These are phyloP conservation scores for Scomber japonicus DNA, from an alignment of 2,113 vertebrate genomes.

Conservation along the genomic window DNA sequence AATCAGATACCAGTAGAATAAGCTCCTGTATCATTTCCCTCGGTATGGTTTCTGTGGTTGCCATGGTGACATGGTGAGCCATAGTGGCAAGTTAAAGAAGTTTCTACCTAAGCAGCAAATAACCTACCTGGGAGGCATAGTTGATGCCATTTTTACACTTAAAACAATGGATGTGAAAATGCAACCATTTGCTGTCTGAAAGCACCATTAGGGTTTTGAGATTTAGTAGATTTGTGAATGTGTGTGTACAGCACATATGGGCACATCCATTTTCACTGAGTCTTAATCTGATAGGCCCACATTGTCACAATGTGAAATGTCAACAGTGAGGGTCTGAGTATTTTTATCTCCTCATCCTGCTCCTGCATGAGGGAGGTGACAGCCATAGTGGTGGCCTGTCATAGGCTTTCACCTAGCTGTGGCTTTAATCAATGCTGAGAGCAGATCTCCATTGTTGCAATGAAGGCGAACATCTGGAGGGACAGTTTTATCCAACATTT, in stretches of 20 bases:
- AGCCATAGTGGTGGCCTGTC: constrained; percentile 57
- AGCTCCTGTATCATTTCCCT: too few species aligned
- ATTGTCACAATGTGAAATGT: constrained; percentile 42
- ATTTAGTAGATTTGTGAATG: neutral
- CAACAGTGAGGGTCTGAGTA: constrained; percentile 52
- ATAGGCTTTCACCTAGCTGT: constrained; percentile 47
- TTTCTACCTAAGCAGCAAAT: too few species aligned
- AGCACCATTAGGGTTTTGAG: neutral
- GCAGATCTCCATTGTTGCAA: constrained; percentile 26
- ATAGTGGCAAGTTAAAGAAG: too few species aligned
- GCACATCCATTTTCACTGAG: constrained; percentile 23
- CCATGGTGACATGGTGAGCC: too few species aligned
- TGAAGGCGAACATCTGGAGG: constrained; percentile 32
- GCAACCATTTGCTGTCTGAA: too few species aligned
- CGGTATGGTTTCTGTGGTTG: too few species aligned
- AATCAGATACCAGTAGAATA: too few species aligned
- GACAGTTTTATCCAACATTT: constrained; percentile 36
- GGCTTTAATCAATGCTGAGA: constrained; percentile 60
- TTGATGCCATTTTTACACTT: too few species aligned
- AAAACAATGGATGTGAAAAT: too few species aligned
- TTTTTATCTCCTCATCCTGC: constrained; percentile 57
- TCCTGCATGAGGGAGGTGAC: constrained; percentile 41
- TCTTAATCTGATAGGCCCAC: constrained; percentile 40
- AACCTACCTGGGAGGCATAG: too few species aligned
- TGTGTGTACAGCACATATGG: neutral